phyloP scores from a whole-genome alignment of 2,797 vertebrate genomes.

The Esox lucius region DNA sequence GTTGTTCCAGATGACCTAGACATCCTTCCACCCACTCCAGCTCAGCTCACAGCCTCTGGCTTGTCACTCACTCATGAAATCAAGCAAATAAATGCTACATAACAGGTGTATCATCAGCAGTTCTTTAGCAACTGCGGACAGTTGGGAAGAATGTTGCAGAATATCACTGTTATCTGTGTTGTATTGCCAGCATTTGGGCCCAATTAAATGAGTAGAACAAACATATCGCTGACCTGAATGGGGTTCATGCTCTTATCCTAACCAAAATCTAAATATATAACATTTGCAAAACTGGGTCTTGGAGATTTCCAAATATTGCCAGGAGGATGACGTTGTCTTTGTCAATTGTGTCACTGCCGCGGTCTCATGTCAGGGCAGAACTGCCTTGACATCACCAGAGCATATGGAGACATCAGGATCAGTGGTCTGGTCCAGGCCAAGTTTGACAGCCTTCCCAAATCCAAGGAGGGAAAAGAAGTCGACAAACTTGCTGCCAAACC shows the following conservation, averaged over 20 bases:
- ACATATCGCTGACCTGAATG: too few species aligned
- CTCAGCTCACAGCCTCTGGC: background rate
- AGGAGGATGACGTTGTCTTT: too few species aligned
- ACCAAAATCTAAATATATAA: too few species aligned
- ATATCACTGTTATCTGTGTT: too few species aligned
- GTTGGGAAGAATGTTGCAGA: background rate
- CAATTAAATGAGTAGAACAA: too few species aligned
- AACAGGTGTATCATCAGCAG: background rate
- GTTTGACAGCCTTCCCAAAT: constrained; percentile 73
- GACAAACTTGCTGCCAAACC: constrained; percentile 57
- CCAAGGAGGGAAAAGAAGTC: constrained; percentile 54
- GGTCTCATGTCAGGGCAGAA: constrained; percentile 72
- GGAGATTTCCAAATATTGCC: too few species aligned
- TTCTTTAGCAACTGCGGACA: background rate
- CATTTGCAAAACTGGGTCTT: too few species aligned
- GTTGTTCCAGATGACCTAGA: too few species aligned
- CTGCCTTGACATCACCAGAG: constrained; percentile 81
- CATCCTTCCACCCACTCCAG: background rate
- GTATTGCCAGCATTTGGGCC: too few species aligned
- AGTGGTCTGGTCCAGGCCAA: constrained; percentile 79
- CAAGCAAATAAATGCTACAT: background rate
- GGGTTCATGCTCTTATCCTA: too few species aligned
- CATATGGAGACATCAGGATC: constrained; percentile 77
- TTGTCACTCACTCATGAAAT: background rate
- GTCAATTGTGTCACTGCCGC: background rate